These are phyloP conservation scores for Orthosia gothica DNA, from an alignment of 2,888 invertebrate species.

Conservation along the genomic window DNA sequence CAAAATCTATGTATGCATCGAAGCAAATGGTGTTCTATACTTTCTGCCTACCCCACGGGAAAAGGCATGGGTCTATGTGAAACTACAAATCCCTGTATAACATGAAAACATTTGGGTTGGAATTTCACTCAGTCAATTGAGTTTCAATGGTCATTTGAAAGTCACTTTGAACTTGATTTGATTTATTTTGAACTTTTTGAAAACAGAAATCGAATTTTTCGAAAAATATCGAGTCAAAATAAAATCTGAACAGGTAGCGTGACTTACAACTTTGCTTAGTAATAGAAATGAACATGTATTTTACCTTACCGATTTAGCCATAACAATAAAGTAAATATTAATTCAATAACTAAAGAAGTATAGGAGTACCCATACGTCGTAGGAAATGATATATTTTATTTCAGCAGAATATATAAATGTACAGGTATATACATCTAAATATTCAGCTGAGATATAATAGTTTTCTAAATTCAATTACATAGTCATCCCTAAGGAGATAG, in stretches of 20 bases:
- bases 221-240: background rate
- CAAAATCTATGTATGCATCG: too few relatives aligned
- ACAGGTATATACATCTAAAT: too few relatives aligned
- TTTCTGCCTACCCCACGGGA: too few relatives aligned
- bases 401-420: conserved; percentile 16
- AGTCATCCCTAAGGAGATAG: conserved; percentile 45
- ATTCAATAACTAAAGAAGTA: background rate
- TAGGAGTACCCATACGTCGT: background rate
- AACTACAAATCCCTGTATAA: background rate
- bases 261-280: background rate
- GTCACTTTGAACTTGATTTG: background rate
- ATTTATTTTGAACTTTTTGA: background rate
- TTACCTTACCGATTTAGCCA: background rate
- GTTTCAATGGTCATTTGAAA: background rate
- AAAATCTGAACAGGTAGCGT: background rate
- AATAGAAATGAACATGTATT: background rate
- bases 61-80: too few relatives aligned
- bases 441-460: too few relatives aligned
- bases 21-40: too few relatives aligned
- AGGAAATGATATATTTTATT: conserved; percentile 9
- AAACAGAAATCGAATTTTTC: background rate
- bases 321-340: background rate
- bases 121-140: background rate
- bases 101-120: background rate
- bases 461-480: conserved; percentile 53